Evolutionary conservation across 2,797 vertebrate species (phyloP), one percentile per base, ranked within the genome.

Genomic region (Threskiornis aethiopicus): DNA sequence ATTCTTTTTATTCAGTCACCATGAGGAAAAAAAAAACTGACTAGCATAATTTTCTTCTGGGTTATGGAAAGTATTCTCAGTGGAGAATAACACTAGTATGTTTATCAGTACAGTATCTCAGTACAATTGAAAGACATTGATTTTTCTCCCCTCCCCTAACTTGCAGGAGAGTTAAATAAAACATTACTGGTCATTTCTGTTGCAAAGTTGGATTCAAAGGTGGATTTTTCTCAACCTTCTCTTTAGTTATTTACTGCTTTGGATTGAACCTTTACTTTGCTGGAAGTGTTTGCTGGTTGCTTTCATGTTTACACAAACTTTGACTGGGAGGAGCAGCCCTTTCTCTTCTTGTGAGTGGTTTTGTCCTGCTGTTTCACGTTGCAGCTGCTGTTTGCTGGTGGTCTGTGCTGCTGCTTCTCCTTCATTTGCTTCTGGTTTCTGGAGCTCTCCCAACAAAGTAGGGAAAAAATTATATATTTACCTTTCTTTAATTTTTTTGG

Each of bases 381-480:
- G 29, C 75, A 93, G 72, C 87, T 97, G 86, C 44, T 89, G 67
- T 90, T 96, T 85, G 31, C 95, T 92, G 91, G 95, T 96, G 94
- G 90, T 96, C 87, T 93, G 44, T 71, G 24, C 59, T 51, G 46
- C 33, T 73, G 6, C 19, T 90, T 80, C 46, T 67, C 16, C 18
- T 20, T 81, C 17, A 58, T 87, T 84, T 89, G 35, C 33, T 62
- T 87, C 64, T 64, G 39, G 42, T 86, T 92, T 78, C 77, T 92
- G 67, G 55, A 82, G 9, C 4, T 65, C 22, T 84, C 17, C 46
- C 71, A 92, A 21, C 8, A 88, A 91, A 89, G 5, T 66, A 6
- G 75, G 20, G 44, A 39, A 47, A 33, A 73, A 58, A 26, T 19
- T 10, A 42, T 54, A 31, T 47, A 21, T 18, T 93, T 92, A 42